Conservation (phyloP, 2,888 invertebrate genomes). For the Helicoverpa assulta region DNA sequence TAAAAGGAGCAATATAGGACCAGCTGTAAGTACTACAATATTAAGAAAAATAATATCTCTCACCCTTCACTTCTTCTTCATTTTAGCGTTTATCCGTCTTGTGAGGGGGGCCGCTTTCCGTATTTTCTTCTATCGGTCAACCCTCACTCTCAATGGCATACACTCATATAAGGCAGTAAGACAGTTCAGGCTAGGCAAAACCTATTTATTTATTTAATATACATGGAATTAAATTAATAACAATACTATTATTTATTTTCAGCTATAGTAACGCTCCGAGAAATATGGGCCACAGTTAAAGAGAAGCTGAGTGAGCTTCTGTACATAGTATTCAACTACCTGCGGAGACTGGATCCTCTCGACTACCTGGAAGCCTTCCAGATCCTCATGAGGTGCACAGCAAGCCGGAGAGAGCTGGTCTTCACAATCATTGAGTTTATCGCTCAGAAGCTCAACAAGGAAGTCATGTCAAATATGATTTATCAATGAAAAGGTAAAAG, state of each 20-base stretch:
- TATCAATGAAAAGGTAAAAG: conserved; percentile 12
- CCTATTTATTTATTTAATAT: too few relatives aligned
- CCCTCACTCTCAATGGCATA: too few relatives aligned
- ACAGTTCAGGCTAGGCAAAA: too few relatives aligned
- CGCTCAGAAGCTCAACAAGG: conserved; percentile 73
- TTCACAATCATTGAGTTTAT: conserved; percentile 80
- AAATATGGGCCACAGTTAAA: conserved; percentile 78
- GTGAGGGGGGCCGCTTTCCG: too few relatives aligned
- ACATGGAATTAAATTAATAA: too few relatives aligned
- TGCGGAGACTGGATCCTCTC: conserved; percentile 72
- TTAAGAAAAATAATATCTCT: too few relatives aligned
- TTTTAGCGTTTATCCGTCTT: too few relatives aligned
- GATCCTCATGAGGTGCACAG: conserved; percentile 74
- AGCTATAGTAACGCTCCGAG: conserved; percentile 79
- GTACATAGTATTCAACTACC: conserved; percentile 79
- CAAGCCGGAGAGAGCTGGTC: conserved; percentile 75
- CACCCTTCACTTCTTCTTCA: too few relatives aligned
- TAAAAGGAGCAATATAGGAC: too few relatives aligned
- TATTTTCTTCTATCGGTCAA: too few relatives aligned
- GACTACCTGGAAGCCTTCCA: conserved; percentile 76
- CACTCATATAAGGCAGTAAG: too few relatives aligned
- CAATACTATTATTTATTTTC: conserved; percentile 37
- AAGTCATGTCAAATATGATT: conserved; percentile 75
- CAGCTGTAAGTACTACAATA: too few relatives aligned
- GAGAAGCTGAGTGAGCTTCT: conserved; percentile 76